Conservation (phyloP, 1,140 invertebrate genomes). For the Diachasma alloeum region DNA sequence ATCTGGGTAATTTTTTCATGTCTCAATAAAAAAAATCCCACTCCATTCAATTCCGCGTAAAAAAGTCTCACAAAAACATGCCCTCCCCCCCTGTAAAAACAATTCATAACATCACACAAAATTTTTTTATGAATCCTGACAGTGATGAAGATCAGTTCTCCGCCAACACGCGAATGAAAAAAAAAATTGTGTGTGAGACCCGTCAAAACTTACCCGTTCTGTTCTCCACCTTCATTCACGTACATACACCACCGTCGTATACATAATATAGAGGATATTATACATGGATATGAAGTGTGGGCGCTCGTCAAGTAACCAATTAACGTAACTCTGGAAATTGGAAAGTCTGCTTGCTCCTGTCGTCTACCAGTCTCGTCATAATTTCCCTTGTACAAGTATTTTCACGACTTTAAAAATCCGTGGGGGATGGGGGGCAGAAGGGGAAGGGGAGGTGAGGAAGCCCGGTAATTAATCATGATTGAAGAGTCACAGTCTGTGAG, state of each 20-base stretch:
- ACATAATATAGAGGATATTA: background rate
- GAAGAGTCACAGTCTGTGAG: conserved; percentile 1
- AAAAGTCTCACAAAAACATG: too few relatives aligned
- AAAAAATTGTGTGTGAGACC: background rate
- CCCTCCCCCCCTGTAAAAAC: too few relatives aligned
- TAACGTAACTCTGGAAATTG: conserved; percentile 8
- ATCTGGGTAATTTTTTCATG: too few relatives aligned
- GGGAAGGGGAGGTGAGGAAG: background rate
- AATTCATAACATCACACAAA: background rate
- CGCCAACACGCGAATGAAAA: background rate
- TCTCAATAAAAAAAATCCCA: too few relatives aligned
- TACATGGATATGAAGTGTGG: background rate
- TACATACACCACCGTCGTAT: background rate
- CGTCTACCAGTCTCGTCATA: background rate
- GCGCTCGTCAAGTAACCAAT: conserved; percentile 12
- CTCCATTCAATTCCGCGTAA: too few relatives aligned
- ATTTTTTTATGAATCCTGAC: background rate
- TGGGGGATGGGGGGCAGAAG: background rate
- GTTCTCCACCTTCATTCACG: background rate
- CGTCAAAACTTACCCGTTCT: conserved; percentile 1
- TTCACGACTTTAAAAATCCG: background rate
- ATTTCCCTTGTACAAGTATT: background rate
- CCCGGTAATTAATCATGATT: conserved; percentile 26
- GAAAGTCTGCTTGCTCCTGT: background rate
- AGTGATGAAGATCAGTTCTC: background rate